Conservation (phyloP, 2,888 invertebrate genomes). For the Pyrochroa serraticornis region DNA sequence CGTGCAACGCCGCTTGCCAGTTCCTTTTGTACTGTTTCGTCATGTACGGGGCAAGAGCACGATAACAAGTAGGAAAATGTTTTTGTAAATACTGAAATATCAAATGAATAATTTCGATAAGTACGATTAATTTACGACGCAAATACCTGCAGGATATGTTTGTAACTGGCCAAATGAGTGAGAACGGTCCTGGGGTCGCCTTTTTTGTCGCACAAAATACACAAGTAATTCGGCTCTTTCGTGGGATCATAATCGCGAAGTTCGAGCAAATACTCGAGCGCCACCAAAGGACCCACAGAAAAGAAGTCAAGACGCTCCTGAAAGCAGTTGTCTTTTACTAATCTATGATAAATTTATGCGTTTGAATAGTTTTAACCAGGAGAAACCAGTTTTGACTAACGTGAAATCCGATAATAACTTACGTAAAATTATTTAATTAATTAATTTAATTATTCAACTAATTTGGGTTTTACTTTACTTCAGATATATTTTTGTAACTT, state of each 20-base stretch:
- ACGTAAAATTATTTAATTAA: no score
- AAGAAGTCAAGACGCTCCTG: constrained; percentile 62
- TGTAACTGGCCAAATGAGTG: constrained; percentile 78
- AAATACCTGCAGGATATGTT: constrained; percentile 62
- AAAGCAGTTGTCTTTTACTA: no score
- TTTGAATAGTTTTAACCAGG: no score
- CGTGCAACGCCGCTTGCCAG: constrained; percentile 60
- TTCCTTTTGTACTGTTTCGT: constrained; percentile 64
- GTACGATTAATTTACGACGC: constrained; percentile 1
- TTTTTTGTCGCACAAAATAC: constrained; percentile 79
- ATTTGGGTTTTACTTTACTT: no score
- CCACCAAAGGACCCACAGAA: constrained; percentile 64
- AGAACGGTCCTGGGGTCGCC: constrained; percentile 80
- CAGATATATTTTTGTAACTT: no score
- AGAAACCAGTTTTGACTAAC: no score
- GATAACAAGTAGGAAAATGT: constrained; percentile 68
- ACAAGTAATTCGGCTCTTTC: constrained; percentile 76
- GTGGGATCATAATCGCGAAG: constrained; percentile 68
- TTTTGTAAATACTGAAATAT: constrained; percentile 73
- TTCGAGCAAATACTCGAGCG: constrained; percentile 82
- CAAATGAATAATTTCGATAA: constrained; percentile 28
- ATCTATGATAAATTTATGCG: no score
- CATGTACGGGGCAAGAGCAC: constrained; percentile 65
- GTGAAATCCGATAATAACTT: no score
- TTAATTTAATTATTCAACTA: no score